A percentile compares a stretch with the other conserved stretches of the same genome.
Evolutionary conservation across 2,113 vertebrate genomes (phyloP).

Genomic region (Pituophis catenifer): DNA sequence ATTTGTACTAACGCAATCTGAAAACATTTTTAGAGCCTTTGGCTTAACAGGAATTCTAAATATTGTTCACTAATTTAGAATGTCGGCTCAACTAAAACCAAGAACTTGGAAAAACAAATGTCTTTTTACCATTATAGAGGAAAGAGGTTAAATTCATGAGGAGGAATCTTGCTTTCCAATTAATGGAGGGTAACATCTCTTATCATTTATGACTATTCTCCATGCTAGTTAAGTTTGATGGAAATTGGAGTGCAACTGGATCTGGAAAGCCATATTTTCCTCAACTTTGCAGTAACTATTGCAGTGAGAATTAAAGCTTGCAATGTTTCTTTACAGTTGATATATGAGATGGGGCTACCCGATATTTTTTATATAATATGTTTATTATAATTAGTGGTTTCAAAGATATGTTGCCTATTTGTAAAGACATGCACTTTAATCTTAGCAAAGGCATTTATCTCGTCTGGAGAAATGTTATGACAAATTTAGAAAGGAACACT

Average conservation of each 20-base stretch:
- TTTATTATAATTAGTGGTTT: constrained; percentile 5
- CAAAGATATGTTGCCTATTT: background rate
- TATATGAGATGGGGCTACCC: background rate
- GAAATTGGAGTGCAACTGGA: background rate
- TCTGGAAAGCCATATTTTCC: background rate
- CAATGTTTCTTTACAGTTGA: background rate
- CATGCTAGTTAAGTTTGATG: background rate
- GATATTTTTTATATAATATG: background rate
- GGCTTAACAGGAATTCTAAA: background rate
- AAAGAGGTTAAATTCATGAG: background rate
- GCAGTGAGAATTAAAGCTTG: background rate
- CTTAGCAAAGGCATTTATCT: background rate
- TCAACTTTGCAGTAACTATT: background rate
- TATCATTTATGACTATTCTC: background rate
- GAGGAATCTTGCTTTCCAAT: background rate
- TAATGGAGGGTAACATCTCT: background rate
- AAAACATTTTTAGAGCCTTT: background rate
- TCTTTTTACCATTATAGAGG: background rate
- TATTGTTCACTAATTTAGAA: background rate
- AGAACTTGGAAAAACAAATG: background rate
- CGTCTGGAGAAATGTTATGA: background rate
- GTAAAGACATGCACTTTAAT: background rate
- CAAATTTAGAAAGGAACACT: background rate
- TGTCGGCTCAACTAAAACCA: background rate
- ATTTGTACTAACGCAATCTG: background rate